These are phyloP conservation scores for Heliconius sara DNA, from an alignment of 2,888 invertebrate genomes.

Conservation along the genomic window DNA sequence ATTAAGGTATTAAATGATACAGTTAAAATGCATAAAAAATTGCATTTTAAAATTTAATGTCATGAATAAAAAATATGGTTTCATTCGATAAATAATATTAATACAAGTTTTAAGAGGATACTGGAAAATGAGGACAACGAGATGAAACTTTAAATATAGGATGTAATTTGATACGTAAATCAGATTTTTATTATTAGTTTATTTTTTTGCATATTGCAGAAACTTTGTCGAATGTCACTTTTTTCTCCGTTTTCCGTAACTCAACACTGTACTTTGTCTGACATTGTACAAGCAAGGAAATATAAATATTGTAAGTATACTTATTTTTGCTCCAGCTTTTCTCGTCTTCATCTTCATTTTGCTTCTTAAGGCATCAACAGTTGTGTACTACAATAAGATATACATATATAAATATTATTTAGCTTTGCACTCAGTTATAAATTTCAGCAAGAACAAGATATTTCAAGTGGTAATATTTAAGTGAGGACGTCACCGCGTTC, in stretches of 20 bases:
- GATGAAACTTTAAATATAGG: background rate
- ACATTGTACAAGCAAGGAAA: background rate
- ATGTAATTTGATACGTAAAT: background rate
- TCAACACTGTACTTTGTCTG: background rate
- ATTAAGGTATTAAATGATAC: no score
- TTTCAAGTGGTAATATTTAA: conserved; percentile 43
- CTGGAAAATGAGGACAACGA: background rate
- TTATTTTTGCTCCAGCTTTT: no score
- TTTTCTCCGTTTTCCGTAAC: background rate
- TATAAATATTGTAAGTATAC: background rate
- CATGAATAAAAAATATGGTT: background rate
- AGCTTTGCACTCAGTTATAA: conserved; percentile 13
- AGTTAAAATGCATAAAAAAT: background rate
- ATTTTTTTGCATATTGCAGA: background rate
- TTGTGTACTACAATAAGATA: background rate
- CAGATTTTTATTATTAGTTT: background rate
- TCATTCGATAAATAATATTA: background rate
- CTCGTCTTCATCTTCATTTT: no score
- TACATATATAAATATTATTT: background rate
- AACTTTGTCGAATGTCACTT: background rate
- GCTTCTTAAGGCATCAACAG: background rate
- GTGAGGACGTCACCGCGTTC: conserved; percentile 46
- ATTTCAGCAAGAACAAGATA: conserved; percentile 13
- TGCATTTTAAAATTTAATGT: background rate
- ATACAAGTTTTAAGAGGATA: background rate